Evolutionary conservation across 2,113 vertebrate genomes (phyloP), one percentile per base, ranked within the genome.

Genomic region (Bubo blakistoni): DNA sequence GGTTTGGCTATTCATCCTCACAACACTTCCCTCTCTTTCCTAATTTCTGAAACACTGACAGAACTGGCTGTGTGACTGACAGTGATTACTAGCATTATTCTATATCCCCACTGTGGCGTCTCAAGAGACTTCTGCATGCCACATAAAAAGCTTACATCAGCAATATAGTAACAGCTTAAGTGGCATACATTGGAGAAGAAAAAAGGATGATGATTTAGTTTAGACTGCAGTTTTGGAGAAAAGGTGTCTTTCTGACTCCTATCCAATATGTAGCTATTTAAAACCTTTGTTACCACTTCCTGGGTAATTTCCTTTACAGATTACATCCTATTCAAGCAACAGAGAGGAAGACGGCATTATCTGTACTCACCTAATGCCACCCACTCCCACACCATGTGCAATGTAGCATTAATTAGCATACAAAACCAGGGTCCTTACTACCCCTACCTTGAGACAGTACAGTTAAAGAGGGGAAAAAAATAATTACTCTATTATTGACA

Each of bases 311-410:
- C n/a, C 38, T 76, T 59, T 62, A 73, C 16, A 71, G 13, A 34
- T 13, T 27, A 40, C 26, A 40, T 24, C 25, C 13, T 19, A 10
- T 36, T 34, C 27, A 87, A 44, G 46, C 13, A 26, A 51, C 1
- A 21, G 24, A 44, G 6, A 81, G 7, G 15, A 91, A 83, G 18
- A 44, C 1, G 4, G 24, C 9, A 15, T 13, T 44, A 59, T 3
- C 9, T 27, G 19, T 1, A 36, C 12, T 20, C 14, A 55, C 7
- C 5, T 13, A 52, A 57, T 3, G 36, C 16, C 44, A 29, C 7
- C 4, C 26, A 17, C 25, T 49, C 59, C 32, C 0, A 2, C 20
- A 22, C 10, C 27, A 38, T 0, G 16, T 32, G 46, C 27, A 44
- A 10, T 3, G 29, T 11, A 51, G 25, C 19, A 30, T 18, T 72